Evolutionary conservation across 1,140 invertebrate species (phyloP).

Genomic region (Berghia stephanieae): DNA sequence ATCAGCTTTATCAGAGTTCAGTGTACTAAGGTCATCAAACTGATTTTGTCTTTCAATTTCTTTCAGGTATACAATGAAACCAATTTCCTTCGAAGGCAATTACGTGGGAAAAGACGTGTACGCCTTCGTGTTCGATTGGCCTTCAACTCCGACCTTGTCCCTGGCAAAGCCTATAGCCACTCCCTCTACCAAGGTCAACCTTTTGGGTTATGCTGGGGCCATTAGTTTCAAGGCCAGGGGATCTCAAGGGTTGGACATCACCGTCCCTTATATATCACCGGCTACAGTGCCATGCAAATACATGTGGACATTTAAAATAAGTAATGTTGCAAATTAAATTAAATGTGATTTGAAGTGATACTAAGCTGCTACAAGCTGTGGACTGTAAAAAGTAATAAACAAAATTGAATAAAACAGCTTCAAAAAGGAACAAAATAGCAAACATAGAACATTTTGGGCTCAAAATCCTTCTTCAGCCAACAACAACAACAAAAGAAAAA

Average conservation of each 20-base stretch:
- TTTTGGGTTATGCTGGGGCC: conserved; percentile 46
- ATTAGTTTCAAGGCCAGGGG: conserved; percentile 39
- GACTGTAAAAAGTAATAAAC: no score
- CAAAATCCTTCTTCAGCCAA: no score
- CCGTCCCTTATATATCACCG: conserved; percentile 44
- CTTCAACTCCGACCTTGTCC: conserved; percentile 33
- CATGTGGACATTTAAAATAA: conserved; percentile 53
- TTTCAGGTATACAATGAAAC: conserved; percentile 55
- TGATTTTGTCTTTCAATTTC: no score
- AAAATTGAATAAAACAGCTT: no score
- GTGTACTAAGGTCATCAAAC: no score
- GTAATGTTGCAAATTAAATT: conserved; percentile 31
- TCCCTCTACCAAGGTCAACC: conserved; percentile 40
- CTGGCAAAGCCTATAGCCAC: conserved; percentile 45
- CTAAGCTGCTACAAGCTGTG: no score
- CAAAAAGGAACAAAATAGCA: no score
- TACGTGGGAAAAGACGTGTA: conserved; percentile 38
- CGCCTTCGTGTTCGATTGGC: conserved; percentile 50
- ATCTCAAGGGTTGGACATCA: conserved; percentile 40
- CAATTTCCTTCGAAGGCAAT: neutral
- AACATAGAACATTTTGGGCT: no score
- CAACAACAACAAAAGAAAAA: no score
- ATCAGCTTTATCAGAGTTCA: no score
- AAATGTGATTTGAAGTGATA: no score
- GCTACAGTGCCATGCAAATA: conserved; percentile 51